Conservation (phyloP, 2,888 invertebrate species). For the Mayetiola destructor region DNA sequence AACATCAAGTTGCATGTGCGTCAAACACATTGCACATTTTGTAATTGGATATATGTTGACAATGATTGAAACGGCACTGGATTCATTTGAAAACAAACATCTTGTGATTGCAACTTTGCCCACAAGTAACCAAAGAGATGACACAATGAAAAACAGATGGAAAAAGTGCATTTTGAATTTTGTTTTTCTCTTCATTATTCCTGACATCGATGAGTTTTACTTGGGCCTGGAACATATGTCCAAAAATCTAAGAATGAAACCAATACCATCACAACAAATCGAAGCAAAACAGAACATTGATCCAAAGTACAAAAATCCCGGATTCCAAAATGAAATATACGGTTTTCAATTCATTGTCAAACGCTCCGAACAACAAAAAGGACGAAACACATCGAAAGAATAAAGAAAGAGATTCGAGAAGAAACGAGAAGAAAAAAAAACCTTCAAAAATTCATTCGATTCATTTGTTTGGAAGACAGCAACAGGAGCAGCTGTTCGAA, state of each 20-base stretch:
- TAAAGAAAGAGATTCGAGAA: neutral
- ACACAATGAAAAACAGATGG: neutral
- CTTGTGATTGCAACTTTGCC: neutral
- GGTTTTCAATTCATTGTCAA: neutral
- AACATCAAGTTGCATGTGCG: neutral
- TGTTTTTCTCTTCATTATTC: too few species aligned
- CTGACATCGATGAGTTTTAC: too few species aligned
- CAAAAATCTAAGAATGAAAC: too few species aligned
- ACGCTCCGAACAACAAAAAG: neutral
- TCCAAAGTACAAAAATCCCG: too few species aligned
- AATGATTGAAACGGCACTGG: neutral
- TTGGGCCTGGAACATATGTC: too few species aligned
- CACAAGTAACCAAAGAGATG: neutral
- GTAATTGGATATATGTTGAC: slow-evolving; percentile 3
- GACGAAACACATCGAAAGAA: neutral
- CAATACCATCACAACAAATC: too few species aligned
- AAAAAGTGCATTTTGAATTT: too few species aligned
- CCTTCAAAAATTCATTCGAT: neutral
- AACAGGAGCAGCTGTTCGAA: slow-evolving; percentile 1
- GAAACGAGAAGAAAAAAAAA: neutral
- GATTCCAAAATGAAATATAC: too few species aligned
- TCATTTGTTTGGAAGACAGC: neutral
- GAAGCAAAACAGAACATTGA: neutral
- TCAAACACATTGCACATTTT: neutral
- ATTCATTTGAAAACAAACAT: neutral